Percentiles rank a stretch among this genome's conserved stretches.
Evolutionary conservation across 2,113 vertebrate genomes (phyloP).

Genomic region (Gobiocypris rarus): DNA sequence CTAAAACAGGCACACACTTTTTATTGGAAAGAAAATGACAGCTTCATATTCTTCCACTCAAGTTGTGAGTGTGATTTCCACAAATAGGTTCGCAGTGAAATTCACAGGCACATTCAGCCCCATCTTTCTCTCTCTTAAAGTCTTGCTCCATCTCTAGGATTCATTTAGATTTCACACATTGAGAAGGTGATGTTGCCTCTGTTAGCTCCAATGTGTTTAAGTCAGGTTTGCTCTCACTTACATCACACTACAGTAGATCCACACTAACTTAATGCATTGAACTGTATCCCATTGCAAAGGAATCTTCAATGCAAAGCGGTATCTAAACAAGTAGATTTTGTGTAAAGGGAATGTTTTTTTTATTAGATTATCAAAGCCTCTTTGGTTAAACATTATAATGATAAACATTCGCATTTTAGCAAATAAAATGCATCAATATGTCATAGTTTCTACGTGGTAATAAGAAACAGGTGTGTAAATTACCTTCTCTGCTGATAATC

Average conservation of each 20-base stretch:
- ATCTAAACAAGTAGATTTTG: neutral
- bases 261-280: neutral
- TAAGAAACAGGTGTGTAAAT: neutral
- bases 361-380: neutral
- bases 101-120: slow-evolving; percentile 45
- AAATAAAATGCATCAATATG: slow-evolving; percentile 1
- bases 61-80: slow-evolving; percentile 34
- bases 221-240: slow-evolving; percentile 3
- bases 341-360: neutral
- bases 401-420: slow-evolving; percentile 9
- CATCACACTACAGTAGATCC: slow-evolving; percentile 11
- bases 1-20: slow-evolving; percentile 20
- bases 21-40: slow-evolving; percentile 34
- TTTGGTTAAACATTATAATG: neutral
- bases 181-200: slow-evolving; percentile 34
- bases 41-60: slow-evolving; percentile 29
- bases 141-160: slow-evolving; percentile 35
- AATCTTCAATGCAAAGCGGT: neutral
- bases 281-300: neutral
- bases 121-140: slow-evolving; percentile 18
- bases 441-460: neutral
- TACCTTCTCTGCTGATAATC: neutral
- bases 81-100: slow-evolving; percentile 42
- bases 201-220: slow-evolving; percentile 33
- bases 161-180: slow-evolving; percentile 58